Base-by-base conservation (phyloP, 2,113 vertebrate species). In the Tragelaphus strepsiceros region DNA sequence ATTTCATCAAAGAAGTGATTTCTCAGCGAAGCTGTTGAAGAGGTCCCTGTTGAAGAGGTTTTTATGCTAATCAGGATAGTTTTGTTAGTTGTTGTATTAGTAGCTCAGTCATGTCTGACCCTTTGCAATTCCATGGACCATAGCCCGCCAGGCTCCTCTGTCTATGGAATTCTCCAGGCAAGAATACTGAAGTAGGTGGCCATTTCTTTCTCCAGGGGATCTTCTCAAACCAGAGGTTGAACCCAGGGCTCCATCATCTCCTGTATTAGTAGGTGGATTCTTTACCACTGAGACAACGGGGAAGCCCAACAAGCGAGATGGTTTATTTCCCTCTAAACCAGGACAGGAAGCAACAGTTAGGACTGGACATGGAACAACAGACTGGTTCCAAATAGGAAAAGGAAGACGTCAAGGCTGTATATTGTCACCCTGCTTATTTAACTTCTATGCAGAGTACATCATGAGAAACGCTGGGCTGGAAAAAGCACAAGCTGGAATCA, bases 1-100 rank as follows among this genome's bases (percentile, higher is more conserved):
- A 61, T 96, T 98, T 96, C 96, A 89, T 98, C 96, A 97, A 85
- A 93, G 81, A 64, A 90, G 94, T 10, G 83, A 95, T 98, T 98
- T 94, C 58, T 96, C 61, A 92, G 94, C 15, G 2, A 90, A 96
- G 88, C 82, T 7, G 13, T 51, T 61, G 56, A 96, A 97, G 59
- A 16, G 91, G 62, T 96, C 97, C 83, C 62, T 78, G 26, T 89
- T 91, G 43, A 94, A 96, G 82, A 5, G 5, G 21, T 93, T 91
- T 98, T 95, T 84, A 85, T 62, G 78, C 53, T 94, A 64, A 85
- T 84, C 26, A 74, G 93, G 59, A 7, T 51, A 43, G 67, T 43
- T 22, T 14, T 74, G 21, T 74, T 74, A 43, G 21, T 24, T 24
- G 5, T 14, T 39, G 35, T 74, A 11, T 43, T 43, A 74, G 35